Conservation (phyloP, 2,113 vertebrate species). For the Ceyx cyanopectus region DNA sequence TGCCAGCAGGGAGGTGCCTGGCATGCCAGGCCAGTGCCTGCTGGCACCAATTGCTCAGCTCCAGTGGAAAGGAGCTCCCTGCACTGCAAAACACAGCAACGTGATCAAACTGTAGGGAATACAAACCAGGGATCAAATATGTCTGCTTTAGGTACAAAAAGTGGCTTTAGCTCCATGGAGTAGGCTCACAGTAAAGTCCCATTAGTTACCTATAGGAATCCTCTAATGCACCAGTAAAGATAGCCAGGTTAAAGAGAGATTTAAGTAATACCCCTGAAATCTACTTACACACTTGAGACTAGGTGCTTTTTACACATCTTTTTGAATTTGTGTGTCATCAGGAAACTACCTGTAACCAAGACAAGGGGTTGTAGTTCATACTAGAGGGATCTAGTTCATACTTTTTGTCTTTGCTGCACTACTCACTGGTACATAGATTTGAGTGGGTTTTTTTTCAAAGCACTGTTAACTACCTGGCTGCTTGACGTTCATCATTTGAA, state of each 20-base stretch:
- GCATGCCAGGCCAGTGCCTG: accelerated
- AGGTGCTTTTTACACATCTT: background rate
- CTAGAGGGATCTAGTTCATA: background rate
- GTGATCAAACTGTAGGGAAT: background rate
- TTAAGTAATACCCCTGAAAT: background rate
- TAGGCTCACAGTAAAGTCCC: background rate
- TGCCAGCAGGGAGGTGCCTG: background rate
- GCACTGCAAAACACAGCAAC: background rate
- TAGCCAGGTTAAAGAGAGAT: background rate
- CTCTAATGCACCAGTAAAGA: background rate
- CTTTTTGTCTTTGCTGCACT: background rate
- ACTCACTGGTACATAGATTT: background rate
- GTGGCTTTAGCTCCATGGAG: background rate
- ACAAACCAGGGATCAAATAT: background rate
- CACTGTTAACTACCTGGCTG: background rate
- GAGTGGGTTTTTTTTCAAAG: background rate
- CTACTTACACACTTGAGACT: background rate
- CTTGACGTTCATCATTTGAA: background rate
- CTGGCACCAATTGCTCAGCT: background rate
- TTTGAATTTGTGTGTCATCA: background rate
- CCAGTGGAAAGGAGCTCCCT: background rate
- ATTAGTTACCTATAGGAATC: background rate
- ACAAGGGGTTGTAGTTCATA: background rate
- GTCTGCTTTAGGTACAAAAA: background rate
- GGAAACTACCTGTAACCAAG: background rate